Evolutionary conservation across 1,140 invertebrate genomes (phyloP).

Genomic region (Adoxophyes honmai): DNA sequence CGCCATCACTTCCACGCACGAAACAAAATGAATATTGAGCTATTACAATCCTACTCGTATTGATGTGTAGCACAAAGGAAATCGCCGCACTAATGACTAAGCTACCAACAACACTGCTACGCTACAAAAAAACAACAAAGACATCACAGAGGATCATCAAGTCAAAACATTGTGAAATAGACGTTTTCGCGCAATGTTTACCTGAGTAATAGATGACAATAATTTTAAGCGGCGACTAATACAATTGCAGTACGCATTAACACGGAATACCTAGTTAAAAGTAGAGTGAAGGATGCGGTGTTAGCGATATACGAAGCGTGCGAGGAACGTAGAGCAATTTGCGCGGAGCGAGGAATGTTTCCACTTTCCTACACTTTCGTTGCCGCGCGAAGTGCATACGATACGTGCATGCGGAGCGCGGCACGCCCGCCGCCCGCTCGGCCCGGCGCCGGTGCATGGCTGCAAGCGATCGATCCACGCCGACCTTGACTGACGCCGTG

Average conservation of each 20-base stretch:
- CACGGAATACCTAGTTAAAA: no score
- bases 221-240: no score
- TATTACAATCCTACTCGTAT: constrained; percentile 33
- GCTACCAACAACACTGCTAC: constrained; percentile 28
- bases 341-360: constrained; percentile 46
- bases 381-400: constrained; percentile 41
- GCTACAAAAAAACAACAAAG: constrained; percentile 28
- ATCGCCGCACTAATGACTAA: constrained; percentile 33
- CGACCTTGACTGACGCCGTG: constrained; percentile 60
- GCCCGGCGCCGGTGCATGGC: constrained; percentile 1
- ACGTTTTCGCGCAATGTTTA: not conserved
- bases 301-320: constrained; percentile 21
- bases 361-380: constrained; percentile 71
- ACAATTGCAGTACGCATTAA: no score
- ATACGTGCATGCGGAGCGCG: constrained; percentile 32
- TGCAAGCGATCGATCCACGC: constrained; percentile 48
- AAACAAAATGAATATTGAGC: constrained; percentile 29
- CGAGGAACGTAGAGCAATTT: constrained; percentile 27
- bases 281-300: no score
- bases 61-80: constrained; percentile 36
- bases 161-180: constrained; percentile 9
- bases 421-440: constrained; percentile 20
- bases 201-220: no score
- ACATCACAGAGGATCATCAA: constrained; percentile 12
- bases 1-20: constrained; percentile 19